Conservation (phyloP, 2,797 vertebrate species). For the Buceros bicornis region DNA sequence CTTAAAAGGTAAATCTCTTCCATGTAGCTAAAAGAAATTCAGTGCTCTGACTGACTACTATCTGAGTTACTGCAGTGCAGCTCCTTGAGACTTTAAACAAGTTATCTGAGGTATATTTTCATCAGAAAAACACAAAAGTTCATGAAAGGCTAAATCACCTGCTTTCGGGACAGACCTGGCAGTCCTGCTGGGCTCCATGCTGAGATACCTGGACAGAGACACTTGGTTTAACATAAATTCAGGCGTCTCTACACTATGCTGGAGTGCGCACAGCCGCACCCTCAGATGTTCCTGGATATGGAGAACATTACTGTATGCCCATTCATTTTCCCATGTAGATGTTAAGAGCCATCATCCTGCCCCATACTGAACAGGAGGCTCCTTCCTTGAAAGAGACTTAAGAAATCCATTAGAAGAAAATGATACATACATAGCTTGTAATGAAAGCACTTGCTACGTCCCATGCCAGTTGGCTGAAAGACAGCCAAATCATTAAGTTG, state of each 20-base stretch:
- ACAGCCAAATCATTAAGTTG: neutral
- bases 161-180: neutral
- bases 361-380: neutral
- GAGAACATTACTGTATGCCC: neutral
- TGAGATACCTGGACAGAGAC: neutral
- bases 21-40: neutral
- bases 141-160: neutral
- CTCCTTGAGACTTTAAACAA: neutral
- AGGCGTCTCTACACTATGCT: neutral
- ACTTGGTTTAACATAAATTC: neutral
- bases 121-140: neutral
- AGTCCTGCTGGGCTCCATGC: neutral
- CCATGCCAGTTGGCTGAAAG: neutral
- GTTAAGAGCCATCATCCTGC: neutral
- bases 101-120: neutral
- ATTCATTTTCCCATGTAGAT: neutral
- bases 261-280: neutral
- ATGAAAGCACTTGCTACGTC: neutral
- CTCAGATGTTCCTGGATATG: neutral
- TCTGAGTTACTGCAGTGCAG: neutral
- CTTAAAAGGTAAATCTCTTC: neutral
- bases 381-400: neutral
- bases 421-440: neutral
- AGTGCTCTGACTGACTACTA: neutral
- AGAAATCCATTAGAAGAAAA: neutral